Percentiles rank a stretch among this genome's conserved stretches.
Conservation (phyloP, 2,888 invertebrate genomes). For the Erebia aethiops region DNA sequence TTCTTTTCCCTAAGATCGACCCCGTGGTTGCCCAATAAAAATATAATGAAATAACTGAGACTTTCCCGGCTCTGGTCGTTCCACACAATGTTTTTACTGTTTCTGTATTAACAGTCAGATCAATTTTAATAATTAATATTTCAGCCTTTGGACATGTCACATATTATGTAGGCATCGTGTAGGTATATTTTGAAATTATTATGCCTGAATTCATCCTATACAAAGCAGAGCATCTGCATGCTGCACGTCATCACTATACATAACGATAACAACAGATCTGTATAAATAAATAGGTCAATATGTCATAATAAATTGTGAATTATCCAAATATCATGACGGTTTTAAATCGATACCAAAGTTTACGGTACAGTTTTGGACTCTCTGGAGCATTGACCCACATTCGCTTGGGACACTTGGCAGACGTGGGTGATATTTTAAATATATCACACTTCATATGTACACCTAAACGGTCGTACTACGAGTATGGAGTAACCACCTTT, state of each 20-base stretch:
- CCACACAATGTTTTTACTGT: background rate
- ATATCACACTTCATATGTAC: slow-evolving; percentile 20
- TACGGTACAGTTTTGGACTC: slow-evolving; percentile 28
- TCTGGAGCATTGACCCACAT: slow-evolving; percentile 80
- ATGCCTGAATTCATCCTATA: background rate
- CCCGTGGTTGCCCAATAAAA: no score
- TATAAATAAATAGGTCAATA: slow-evolving; percentile 19
- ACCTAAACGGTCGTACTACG: slow-evolving; percentile 13
- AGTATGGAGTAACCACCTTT: background rate
- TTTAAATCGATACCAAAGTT: slow-evolving; percentile 24
- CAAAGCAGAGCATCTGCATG: background rate
- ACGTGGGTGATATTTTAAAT: slow-evolving; percentile 43
- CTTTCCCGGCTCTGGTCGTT: background rate
- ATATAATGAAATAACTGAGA: background rate
- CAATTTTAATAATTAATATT: no score
- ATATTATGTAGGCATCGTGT: no score
- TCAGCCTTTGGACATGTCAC: no score
- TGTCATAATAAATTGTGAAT: slow-evolving; percentile 20
- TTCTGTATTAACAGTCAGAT: background rate
- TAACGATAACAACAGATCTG: background rate
- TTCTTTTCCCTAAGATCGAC: background rate
- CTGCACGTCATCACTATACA: background rate
- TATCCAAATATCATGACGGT: slow-evolving; percentile 24
- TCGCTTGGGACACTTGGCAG: slow-evolving; percentile 71
- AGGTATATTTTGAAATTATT: no score